Conservation (phyloP, 2,797 vertebrate species). For the Leptodactylus fallax region DNA sequence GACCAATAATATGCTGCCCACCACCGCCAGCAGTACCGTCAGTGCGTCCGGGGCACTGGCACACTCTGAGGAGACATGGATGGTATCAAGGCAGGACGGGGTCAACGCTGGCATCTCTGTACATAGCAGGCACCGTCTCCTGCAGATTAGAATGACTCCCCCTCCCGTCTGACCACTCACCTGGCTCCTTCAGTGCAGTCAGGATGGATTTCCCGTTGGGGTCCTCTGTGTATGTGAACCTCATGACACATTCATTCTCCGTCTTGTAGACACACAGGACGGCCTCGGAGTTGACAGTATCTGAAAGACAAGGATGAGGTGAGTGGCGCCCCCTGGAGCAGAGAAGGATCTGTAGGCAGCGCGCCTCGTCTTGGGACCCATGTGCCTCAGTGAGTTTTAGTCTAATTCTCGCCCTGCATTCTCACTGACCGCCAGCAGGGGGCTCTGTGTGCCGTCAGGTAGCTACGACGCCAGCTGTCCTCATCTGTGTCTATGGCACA, state of each 20-base stretch:
- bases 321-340: neutral
- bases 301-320: conserved; percentile 73
- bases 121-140: too few relatives aligned
- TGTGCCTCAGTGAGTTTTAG: too few relatives aligned
- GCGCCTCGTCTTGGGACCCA: too few relatives aligned
- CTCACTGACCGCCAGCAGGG: too few relatives aligned
- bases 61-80: conserved; percentile 78
- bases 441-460: neutral
- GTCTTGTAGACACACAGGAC: conserved; percentile 92
- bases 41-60: conserved; percentile 79
- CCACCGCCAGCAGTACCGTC: conserved; percentile 86
- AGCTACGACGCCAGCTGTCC: neutral
- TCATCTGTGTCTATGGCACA: neutral
- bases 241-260: conserved; percentile 92
- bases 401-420: too few relatives aligned
- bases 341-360: too few relatives aligned
- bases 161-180: too few relatives aligned
- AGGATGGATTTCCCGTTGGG: conserved; percentile 89
- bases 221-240: conserved; percentile 93
- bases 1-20: conserved; percentile 79
- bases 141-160: too few relatives aligned
- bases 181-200: conserved; percentile 90
- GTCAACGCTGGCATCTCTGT: too few relatives aligned
- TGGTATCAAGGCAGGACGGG: too few relatives aligned
- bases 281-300: conserved; percentile 79